Evolutionary conservation across 2,888 invertebrate genomes (phyloP).

Genomic region (Zaprionus lineosus): DNA sequence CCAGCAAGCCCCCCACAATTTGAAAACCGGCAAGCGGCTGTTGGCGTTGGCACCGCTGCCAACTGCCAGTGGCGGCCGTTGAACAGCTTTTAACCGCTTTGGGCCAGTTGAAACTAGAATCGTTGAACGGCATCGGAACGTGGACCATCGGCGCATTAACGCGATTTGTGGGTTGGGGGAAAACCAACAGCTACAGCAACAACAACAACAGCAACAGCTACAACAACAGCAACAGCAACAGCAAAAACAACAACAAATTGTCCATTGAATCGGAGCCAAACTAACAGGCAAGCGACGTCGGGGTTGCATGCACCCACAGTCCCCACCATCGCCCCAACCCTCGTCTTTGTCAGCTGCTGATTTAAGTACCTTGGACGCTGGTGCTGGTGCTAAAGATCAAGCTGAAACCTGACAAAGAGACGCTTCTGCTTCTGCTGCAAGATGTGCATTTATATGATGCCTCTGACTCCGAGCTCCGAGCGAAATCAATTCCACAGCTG

Average conservation of each 20-base stretch:
- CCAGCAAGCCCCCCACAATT: slow-evolving; percentile 37
- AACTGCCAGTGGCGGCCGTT: slow-evolving; percentile 21
- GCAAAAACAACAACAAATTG: neutral
- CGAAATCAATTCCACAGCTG: too few species aligned
- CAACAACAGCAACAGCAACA: neutral
- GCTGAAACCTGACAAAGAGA: slow-evolving; percentile 41
- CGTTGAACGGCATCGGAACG: slow-evolving; percentile 34
- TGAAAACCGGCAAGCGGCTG: slow-evolving; percentile 53
- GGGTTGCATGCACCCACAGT: slow-evolving; percentile 14
- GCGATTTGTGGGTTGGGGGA: slow-evolving; percentile 23
- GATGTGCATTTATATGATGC: too few species aligned
- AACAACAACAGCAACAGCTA: neutral
- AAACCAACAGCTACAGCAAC: neutral
- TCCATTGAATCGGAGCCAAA: slow-evolving; percentile 33
- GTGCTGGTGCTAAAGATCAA: slow-evolving; percentile 29
- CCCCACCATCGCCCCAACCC: neutral
- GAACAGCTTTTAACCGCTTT: slow-evolving; percentile 66
- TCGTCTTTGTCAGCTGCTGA: slow-evolving; percentile 5
- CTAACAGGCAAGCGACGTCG: slow-evolving; percentile 33
- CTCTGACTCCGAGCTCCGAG: too few species aligned
- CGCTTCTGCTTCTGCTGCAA: too few species aligned
- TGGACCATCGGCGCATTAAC: slow-evolving; percentile 30
- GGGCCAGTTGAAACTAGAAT: slow-evolving; percentile 72
- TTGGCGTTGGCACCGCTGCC: slow-evolving; percentile 1
- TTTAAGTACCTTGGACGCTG: slow-evolving; percentile 27